Conservation (phyloP, 2,797 vertebrate species). For the Anolis apletophallus region DNA sequence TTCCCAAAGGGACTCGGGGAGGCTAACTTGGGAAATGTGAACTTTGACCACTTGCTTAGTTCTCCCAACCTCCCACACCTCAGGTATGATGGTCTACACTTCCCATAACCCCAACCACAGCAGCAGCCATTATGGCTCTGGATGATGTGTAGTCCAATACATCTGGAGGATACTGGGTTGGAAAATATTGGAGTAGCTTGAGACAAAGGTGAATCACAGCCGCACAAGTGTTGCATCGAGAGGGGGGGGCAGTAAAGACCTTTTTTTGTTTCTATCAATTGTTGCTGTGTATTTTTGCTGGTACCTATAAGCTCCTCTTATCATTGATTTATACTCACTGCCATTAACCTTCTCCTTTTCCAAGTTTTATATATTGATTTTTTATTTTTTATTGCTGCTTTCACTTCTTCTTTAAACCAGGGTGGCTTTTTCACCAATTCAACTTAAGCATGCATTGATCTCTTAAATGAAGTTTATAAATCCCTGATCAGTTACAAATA, state of each 20-base stretch:
- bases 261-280: conserved; percentile 21
- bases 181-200: not conserved
- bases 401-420: conserved; percentile 33
- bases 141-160: not conserved
- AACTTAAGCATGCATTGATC: not conserved
- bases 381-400: conserved; percentile 46
- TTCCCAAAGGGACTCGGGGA: too few species aligned
- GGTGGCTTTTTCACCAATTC: conserved; percentile 33
- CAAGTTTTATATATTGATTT: conserved; percentile 46
- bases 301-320: conserved; percentile 5
- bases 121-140: not conserved
- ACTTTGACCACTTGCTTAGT: not conserved
- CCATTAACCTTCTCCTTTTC: conserved; percentile 41
- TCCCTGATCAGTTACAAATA: conserved; percentile 36
- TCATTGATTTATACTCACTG: conserved; percentile 36
- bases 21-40: not conserved
- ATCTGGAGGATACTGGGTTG: not conserved
- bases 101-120: not conserved
- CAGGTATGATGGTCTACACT: not conserved
- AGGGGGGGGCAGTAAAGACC: not conserved
- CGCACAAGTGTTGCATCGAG: not conserved
- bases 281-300: not conserved
- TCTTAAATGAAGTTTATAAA: conserved; percentile 22
- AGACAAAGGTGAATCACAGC: not conserved
- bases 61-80: not conserved